phyloP scores from a whole-genome alignment of 1,140 invertebrate species.

The Cyclargus thomasi region DNA sequence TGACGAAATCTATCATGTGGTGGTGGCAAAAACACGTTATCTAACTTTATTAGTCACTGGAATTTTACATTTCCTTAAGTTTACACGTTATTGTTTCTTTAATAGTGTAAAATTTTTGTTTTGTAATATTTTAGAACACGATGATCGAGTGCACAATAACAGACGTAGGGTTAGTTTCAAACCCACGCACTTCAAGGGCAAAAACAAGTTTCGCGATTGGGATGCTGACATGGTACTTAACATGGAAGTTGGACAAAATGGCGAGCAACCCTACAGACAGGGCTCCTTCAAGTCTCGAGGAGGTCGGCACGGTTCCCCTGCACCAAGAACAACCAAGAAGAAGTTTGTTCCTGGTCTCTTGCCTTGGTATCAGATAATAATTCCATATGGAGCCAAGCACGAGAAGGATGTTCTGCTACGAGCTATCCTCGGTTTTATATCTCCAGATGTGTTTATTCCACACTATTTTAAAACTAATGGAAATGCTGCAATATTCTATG shows the following conservation, averaged over 20 bases:
- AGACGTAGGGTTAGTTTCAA: conserved; percentile 76
- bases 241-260: conserved; percentile 72
- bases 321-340: conserved; percentile 50
- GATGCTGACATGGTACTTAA: conserved; percentile 68
- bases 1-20: not conserved
- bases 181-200: conserved; percentile 61
- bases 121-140: conserved; percentile 55
- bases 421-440: conserved; percentile 76
- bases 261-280: conserved; percentile 37
- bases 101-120: not conserved
- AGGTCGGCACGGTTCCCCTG: conserved; percentile 66
- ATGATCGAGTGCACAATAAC: conserved; percentile 54
- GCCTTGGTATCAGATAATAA: conserved; percentile 78
- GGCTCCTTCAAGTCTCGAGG: conserved; percentile 53
- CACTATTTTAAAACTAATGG: conserved; percentile 76
- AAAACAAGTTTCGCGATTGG: conserved; percentile 64
- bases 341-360: conserved; percentile 69
- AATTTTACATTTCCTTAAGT: not conserved
- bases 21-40: not conserved
- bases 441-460: conserved; percentile 80
- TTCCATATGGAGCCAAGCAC: conserved; percentile 84
- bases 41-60: not conserved
- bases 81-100: not conserved
- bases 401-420: conserved; percentile 81
- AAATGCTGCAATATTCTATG: conserved; percentile 79